Base-by-base conservation (phyloP, 2,888 invertebrate species). In the Drosophila falleni region DNA sequence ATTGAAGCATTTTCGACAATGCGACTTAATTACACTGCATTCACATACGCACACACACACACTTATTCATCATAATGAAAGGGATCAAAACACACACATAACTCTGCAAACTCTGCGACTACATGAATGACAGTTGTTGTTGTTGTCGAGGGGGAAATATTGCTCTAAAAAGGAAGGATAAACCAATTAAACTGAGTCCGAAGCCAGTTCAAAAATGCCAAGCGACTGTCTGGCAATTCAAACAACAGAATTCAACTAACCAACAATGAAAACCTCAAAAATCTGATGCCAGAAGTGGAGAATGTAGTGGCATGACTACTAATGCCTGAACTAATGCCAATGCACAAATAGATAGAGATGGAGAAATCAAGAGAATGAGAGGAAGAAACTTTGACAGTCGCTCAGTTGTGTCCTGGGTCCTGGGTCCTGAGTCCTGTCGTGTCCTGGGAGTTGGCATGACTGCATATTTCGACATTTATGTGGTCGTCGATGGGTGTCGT, bases 391-490 rank as follows among this genome's bases (percentile, higher is more conserved):
- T 69, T 66, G 67, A 58, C 68, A 67, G 58, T 49, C 16, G 16
- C 41, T 29, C 26, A 41, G 53, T 26, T 54, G 54, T 41, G 54
- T 29, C 6, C 23, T 26, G 44, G 44, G 50, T 50, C 19, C 50
- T 50, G 1, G 31, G 8, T 23, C 6, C 44, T 50, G 26, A 5
- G 26, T 23, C 23, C 23, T 26, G 15, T 41, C 29, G 41, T 54
- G 47, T 73, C 23, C 56, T 42, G 29, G 31, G 49, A 51, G 54
- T 66, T 54, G 63, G 61, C 50, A 54, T 74, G 81, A 72, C 76
- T 87, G 84, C 82, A 86, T 86, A 85, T 85, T 86, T 87, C 81
- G 86, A 86, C 86, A 86, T 87, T 86, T 86, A 86, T 86, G 86
- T 87, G 86, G 86, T 86, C 83, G 84, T 84, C 82, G 71, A 78